Conservation (phyloP, 2,888 invertebrate species). For the Parnassius mnemosyne region DNA sequence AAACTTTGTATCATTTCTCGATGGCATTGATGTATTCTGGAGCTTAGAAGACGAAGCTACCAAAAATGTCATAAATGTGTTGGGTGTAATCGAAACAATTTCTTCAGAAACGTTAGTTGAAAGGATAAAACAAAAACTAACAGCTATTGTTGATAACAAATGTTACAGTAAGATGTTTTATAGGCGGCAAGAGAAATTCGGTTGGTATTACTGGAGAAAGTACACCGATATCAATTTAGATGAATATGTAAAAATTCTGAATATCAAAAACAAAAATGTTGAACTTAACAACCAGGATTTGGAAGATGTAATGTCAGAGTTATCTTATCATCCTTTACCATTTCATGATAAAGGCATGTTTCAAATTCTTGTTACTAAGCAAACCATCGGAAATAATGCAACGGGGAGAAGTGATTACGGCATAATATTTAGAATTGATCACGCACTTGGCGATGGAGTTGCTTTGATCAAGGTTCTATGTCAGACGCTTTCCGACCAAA, state of each 20-base stretch:
- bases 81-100: conserved; percentile 64
- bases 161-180: conserved; percentile 64
- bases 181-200: conserved; percentile 60
- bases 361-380: conserved; percentile 70
- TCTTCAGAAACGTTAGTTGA: conserved; percentile 41
- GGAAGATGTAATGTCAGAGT: conserved; percentile 55
- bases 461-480: conserved; percentile 71
- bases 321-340: conserved; percentile 64
- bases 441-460: conserved; percentile 77
- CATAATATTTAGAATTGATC: conserved; percentile 77
- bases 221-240: conserved; percentile 53
- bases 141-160: conserved; percentile 35
- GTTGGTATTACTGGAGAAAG: conserved; percentile 76
- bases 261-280: conserved; percentile 43
- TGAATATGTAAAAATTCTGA: conserved; percentile 66
- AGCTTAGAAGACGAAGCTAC: conserved; percentile 69
- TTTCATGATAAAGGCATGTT: conserved; percentile 69
- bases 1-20: conserved; percentile 66
- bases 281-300: conserved; percentile 48
- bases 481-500: conserved; percentile 63
- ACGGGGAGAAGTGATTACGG: conserved; percentile 49
- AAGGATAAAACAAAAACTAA: conserved; percentile 46
- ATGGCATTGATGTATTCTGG: conserved; percentile 78
- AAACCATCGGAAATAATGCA: conserved; percentile 40
- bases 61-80: conserved; percentile 70